Evolutionary conservation across 2,888 invertebrate genomes (phyloP), one percentile per base, ranked within the genome.

Genomic region (Oscheius sp.): DNA sequence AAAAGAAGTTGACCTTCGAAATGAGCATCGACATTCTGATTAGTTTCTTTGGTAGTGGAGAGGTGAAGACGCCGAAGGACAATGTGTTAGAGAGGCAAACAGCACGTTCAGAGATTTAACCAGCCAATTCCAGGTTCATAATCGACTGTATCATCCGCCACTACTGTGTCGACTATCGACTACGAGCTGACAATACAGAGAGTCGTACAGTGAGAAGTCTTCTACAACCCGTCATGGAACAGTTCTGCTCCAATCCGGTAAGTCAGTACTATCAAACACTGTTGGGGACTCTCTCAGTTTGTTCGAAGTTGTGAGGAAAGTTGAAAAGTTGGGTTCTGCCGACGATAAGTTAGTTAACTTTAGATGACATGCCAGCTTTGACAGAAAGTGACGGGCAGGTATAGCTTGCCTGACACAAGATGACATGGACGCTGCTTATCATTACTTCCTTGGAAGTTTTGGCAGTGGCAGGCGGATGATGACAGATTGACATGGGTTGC

Each of bases 21-120:
- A 78, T 76, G 74, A 78, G 70, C 68, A 62, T 78, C 11, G 76
- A 78, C 51, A 51, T 78, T 33, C 58, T 80, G 11, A 35, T 78
- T 2, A 57, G 65, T 11, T 74, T 80, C 9, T 73, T 78, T 57
- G 78, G 74, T 10, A 63, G 75, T 2, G 78, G 76, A 11, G 80
- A 80, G 33, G 58, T 33, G 33, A 80, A 80, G 62, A 76, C 74
- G 21, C 42, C 75, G 2, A 59, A 57, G 33, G 60, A 75, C 21
- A 53, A 62, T n/a, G 7, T 62, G 9, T 71, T 76, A 47, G 80
- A 80, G 50, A 78, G 66, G 80, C 78, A 7, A n/a, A 62, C 1
- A 2, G 21, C 9, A 9, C 7, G 21, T 21, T 55, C 21, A 55
- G 21, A 21, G 21, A 53, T 53, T 9, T 9, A 13, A 53, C 21